Evolutionary conservation across 2,113 vertebrate species (phyloP), one percentile per base, ranked within the genome.

Genomic region (Ceyx margarethae): DNA sequence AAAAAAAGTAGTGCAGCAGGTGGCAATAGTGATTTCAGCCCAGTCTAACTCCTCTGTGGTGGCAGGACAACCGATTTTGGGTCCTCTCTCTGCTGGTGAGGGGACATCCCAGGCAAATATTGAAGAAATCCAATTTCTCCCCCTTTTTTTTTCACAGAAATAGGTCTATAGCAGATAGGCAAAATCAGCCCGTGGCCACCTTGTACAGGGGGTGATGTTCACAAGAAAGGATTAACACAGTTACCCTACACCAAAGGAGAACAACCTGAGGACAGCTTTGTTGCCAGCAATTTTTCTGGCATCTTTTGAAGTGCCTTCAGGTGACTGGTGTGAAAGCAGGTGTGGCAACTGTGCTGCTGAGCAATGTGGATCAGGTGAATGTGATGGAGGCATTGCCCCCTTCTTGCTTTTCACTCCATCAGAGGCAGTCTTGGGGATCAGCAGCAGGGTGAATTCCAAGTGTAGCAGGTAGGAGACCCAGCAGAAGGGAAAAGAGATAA

Each of bases 211-310:
- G 11, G 6, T 60, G 25, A 29, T 20, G 19, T 16, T 67, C 17
- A 6, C 9, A 11, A 57, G 21, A 42, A 78, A 20, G 29, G 10
- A 1, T 26, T 72, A 4, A 25, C 4, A 13, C 18, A 16, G 12
- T 12, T 33, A 40, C 29, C 60, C 19, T 7, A 20, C 29, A 16
- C 21, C 28, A 85, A 61, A 76, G 16, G 19, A 81, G 42, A 4
- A 10, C 10, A 60, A 33, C 0, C 0, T 3, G 0, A 72, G 13
- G 15, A 51, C 53, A 57, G 4, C 33, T n/a, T 46, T 45, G 9
- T 31, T 81, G 13, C 16, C 10, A 81, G 15, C 17, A 72, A 2
- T 51, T 72, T 21, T 74, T 23, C 29, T 31, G 6, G 6, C 17
- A 29, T 10, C 31, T 76, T 83, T 65, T 71, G 15, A 53, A 64